Evolutionary conservation across 23 tunicate species (phyloP).

Genomic region (Oikopleura dioica): DNA sequence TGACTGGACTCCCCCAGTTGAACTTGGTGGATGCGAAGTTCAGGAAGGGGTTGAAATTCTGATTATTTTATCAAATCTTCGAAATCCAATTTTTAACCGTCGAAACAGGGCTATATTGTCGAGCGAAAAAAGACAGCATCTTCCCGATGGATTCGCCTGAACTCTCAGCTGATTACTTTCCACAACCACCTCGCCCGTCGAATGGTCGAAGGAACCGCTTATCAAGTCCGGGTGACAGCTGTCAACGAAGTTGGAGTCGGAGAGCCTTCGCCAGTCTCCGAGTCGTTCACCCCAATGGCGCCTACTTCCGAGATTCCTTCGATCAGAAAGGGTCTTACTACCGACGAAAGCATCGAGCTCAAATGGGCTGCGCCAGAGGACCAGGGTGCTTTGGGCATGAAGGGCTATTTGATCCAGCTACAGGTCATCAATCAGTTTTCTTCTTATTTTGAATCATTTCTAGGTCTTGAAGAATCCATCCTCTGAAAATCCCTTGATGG

Average conservation of each 20-base stretch:
- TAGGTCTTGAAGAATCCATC: not conserved
- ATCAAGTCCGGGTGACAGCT: slow-evolving; percentile 66
- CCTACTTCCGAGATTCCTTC: not conserved
- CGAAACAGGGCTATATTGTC: slow-evolving; percentile 64
- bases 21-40: slow-evolving; percentile 53
- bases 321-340: not conserved
- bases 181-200: slow-evolving; percentile 45
- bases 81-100: no score
- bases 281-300: slow-evolving; percentile 66
- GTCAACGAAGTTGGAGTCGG: slow-evolving; percentile 52
- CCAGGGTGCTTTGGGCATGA: slow-evolving; percentile 58
- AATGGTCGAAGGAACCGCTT: slow-evolving; percentile 86
- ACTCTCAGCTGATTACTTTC: slow-evolving; percentile 27
- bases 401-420: slow-evolving; percentile 41
- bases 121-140: slow-evolving; percentile 65
- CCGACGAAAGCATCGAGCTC: slow-evolving; percentile 57
- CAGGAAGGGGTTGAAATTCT: no score
- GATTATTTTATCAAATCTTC: no score
- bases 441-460: not conserved
- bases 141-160: slow-evolving; percentile 51
- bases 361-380: slow-evolving; percentile 62
- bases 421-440: not conserved
- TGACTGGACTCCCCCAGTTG: slow-evolving; percentile 36
- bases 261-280: slow-evolving; percentile 43
- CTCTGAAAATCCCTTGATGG: not conserved